Evolutionary conservation across 2,888 invertebrate species (phyloP).

Genomic region (Lochmaea crataegi): DNA sequence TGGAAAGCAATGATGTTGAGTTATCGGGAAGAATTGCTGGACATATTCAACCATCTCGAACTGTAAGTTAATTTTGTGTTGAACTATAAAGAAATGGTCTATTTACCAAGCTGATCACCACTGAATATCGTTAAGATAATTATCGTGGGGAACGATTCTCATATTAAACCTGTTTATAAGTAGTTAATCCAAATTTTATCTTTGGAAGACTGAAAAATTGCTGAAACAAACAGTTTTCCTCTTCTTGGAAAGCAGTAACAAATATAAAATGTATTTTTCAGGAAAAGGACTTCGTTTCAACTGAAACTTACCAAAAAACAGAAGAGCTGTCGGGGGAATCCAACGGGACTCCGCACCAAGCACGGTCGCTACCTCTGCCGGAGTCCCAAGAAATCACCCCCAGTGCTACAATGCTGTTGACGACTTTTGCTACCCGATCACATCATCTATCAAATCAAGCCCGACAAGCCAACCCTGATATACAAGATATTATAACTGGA

Average conservation of each 20-base stretch:
- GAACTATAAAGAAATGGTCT: not conserved
- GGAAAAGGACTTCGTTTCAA: slow-evolving; percentile 20
- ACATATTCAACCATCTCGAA: slow-evolving; percentile 71
- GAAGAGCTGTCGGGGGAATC: slow-evolving; percentile 77
- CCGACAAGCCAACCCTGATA: slow-evolving; percentile 78
- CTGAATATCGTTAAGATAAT: no score
- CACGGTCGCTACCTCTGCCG: slow-evolving; percentile 73
- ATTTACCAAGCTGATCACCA: no score
- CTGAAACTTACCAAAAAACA: slow-evolving; percentile 28
- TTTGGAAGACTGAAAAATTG: no score
- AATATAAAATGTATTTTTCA: not conserved
- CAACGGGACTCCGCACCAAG: slow-evolving; percentile 80
- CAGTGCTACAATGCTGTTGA: slow-evolving; percentile 65
- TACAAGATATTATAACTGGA: slow-evolving; percentile 91
- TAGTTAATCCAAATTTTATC: no score
- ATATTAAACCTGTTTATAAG: no score
- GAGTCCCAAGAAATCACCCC: slow-evolving; percentile 72
- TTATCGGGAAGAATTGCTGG: slow-evolving; percentile 58
- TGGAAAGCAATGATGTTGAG: slow-evolving; percentile 67
- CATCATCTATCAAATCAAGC: slow-evolving; percentile 59
- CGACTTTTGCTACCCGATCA: slow-evolving; percentile 65
- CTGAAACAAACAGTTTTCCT: not conserved
- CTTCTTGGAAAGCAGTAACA: not conserved
- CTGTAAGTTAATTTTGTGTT: slow-evolving; percentile 54
- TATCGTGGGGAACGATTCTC: no score